phyloP scores from a whole-genome alignment of 1,140 invertebrate species.

The Drosophila prosaltans region DNA sequence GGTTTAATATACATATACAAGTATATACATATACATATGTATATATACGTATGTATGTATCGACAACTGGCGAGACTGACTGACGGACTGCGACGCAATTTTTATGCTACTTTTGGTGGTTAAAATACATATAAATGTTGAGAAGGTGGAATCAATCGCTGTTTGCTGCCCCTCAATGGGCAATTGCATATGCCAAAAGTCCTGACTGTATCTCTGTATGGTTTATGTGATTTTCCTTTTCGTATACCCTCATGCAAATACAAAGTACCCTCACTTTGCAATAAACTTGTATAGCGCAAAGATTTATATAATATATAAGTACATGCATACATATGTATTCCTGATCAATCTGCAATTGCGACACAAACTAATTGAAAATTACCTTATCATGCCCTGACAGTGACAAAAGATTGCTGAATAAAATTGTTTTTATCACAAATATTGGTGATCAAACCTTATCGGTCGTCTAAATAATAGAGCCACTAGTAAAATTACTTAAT shows the following conservation, averaged over 20 bases:
- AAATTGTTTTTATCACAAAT: no score
- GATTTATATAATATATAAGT: no score
- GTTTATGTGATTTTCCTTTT: constrained; percentile 7
- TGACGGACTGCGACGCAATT: constrained; percentile 75
- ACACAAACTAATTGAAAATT: no score
- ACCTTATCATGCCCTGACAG: no score
- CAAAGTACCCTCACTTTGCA: background rate
- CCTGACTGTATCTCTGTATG: constrained; percentile 40
- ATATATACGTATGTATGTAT: background rate
- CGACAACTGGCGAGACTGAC: constrained; percentile 22
- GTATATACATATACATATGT: background rate
- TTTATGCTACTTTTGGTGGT: constrained; percentile 42
- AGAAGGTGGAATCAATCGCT: constrained; percentile 48
- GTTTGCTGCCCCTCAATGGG: constrained; percentile 23
- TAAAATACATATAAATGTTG: constrained; percentile 16
- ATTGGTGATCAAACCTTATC: no score
- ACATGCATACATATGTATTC: no score
- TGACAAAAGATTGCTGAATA: no score
- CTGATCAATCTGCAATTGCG: no score
- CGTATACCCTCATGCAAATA: background rate
- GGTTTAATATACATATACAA: constrained; percentile 17
- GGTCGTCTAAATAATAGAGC: no score
- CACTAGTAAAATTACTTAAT: no score
- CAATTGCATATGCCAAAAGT: constrained; percentile 48
- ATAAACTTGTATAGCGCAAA: background rate